Evolutionary conservation across 37 sponge, comb jelly and placozoan genomes (phyloP).

Genomic region (Mnemiopsis leidyi): DNA sequence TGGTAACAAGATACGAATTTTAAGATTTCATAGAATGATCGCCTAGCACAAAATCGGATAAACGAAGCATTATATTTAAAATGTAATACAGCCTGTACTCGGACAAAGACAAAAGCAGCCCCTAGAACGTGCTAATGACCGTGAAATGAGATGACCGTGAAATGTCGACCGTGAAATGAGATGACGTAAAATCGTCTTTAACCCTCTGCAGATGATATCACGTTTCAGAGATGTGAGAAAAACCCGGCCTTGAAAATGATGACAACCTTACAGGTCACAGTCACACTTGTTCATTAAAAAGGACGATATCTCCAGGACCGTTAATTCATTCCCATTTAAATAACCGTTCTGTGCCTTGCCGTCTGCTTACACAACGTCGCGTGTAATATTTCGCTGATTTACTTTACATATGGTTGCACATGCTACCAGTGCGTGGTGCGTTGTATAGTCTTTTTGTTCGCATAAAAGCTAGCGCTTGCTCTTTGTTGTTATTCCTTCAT

Average conservation of each 20-base stretch:
- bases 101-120: too few species aligned
- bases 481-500: neutral
- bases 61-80: too few species aligned
- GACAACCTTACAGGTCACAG: too few species aligned
- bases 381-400: neutral
- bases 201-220: neutral
- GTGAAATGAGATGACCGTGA: too few species aligned
- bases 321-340: neutral
- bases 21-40: too few species aligned
- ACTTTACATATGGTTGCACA: neutral
- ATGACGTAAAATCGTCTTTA: neutral
- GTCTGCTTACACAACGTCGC: too few species aligned
- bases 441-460: neutral
- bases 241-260: too few species aligned
- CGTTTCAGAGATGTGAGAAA: neutral
- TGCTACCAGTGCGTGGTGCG: too few species aligned
- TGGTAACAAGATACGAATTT: too few species aligned
- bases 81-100: too few species aligned
- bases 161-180: too few species aligned
- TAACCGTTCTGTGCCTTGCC: neutral
- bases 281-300: neutral
- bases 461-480: neutral
- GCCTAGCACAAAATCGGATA: too few species aligned
- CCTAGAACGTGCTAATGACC: neutral
- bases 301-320: neutral